Base-by-base conservation (phyloP, 2,797 vertebrate species). In the Pangasius krempfi region DNA sequence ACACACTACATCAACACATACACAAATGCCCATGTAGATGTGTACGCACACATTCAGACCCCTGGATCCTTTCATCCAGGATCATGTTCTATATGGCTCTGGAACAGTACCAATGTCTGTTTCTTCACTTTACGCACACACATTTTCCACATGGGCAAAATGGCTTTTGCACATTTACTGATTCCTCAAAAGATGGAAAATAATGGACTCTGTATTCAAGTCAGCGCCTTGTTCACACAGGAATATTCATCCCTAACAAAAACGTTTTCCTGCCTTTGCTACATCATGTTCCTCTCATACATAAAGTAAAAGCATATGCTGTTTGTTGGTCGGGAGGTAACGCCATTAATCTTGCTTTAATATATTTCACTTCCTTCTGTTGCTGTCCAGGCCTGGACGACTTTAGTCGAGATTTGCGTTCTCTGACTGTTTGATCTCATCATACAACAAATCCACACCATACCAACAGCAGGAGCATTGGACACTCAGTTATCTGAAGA, bases 61-160 rank as follows among this genome's bases (percentile, higher is more conserved):
- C 82, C 76, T 60, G 72, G 52, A 47, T 52, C 50, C 82, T 76
- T 92, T 88, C 85, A 90, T 92, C 85, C 76, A 91, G 93, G 94
- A 96, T 96, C 95, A 93, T 96, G 95, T 97, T 96, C 94, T 96
- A 94, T 91, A 94, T 92, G 88, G 88, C 90, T 93, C 86, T 96
- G 96, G 95, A 95, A 93, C 72, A 87, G 87, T 93, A 93, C 95
- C 95, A 96, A 94, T 92, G 95, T 95, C 97, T 96, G 94, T 96
- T 97, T 96, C 95, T 95, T 96, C 92, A 94, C 91, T 95, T 96
- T 96, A 95, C 95, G 95, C 95, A 95, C 96, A 20, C 81, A 68
- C n/a, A 96, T 96, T 97, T 97, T 96, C 94, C 93, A 94, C 94
- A 93, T 95, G 90, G 95, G 91, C 93, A 95, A 96, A 97, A 95